Evolutionary conservation across 2,888 invertebrate species (phyloP), one percentile per base, ranked within the genome.

Genomic region (Trichopria drosophilae): DNA sequence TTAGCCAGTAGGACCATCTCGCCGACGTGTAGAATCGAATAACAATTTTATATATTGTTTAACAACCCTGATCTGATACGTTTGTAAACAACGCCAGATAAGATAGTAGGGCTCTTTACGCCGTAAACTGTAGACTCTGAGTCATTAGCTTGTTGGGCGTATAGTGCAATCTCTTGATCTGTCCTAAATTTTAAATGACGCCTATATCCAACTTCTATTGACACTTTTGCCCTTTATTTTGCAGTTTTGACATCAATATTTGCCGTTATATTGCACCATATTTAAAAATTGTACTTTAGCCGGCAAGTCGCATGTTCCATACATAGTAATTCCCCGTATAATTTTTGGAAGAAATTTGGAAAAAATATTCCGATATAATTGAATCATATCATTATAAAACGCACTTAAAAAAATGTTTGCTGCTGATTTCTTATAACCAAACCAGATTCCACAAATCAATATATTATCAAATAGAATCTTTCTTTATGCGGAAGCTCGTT

Each of bases 231-330:
- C 43, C 22, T 7, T 34, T 24, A 16, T 4, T 19, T 24, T 16
- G 16, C 24, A 34, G 24, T 19, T 31, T 24, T 1, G 13, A 10
- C 9, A 23, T n/a, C n/a, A n/a, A n/a, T n/a, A n/a, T n/a, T n/a
- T n/a, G n/a, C n/a, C n/a, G n/a, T n/a, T n/a, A n/a, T n/a, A n/a
- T n/a, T n/a, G n/a, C n/a, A n/a, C n/a, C n/a, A n/a, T n/a, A n/a
- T n/a, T n/a, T n/a, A n/a, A 32, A 44, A 44, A 44, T 16, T n/a
- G 16, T 4, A 26, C 12, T 24, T 31, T 32, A 1, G 43, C 43
- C 2, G 34, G 43, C 2, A 26, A 9, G 13, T 44, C 43, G 12
- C 34, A 22, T n/a, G 34, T 34, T 7, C 43, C 35, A 9, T 12
- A 3, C 16, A 34, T 34, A 13, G 35, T 4, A 4, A 44, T 24